A percentile compares a stretch with the other conserved stretches of the same genome.
Conservation (phyloP, 2,113 vertebrate species). For the Antigone vipio region DNA sequence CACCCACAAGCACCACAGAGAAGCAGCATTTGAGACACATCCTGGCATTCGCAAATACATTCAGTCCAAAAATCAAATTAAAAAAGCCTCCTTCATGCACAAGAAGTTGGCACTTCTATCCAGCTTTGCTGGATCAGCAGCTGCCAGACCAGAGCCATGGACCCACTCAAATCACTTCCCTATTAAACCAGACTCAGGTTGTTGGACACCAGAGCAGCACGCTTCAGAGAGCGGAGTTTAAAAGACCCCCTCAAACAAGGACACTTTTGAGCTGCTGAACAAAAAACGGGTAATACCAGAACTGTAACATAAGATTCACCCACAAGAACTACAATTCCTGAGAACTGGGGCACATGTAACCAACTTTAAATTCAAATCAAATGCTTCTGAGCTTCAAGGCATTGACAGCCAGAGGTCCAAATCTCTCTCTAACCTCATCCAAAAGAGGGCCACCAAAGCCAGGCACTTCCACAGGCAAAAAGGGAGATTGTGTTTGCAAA, state of each 20-base stretch:
- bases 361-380: neutral
- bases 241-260: neutral
- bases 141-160: neutral
- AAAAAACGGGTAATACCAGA: neutral
- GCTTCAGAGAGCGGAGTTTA: neutral
- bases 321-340: neutral
- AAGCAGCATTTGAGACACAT: neutral
- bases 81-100: neutral
- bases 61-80: neutral
- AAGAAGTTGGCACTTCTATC: neutral
- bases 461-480: neutral
- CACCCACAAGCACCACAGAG: neutral
- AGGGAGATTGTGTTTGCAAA: neutral
- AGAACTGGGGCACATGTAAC: accelerated
- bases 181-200: neutral
- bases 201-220: neutral
- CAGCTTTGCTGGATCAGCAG: neutral
- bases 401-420: neutral
- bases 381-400: neutral
- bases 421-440: neutral
- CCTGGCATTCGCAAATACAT: neutral
- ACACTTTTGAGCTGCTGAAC: neutral
- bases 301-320: neutral
- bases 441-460: neutral
- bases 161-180: neutral